Evolutionary conservation across 2,113 vertebrate genomes (phyloP).

Genomic region (Phyllopteryx taeniolatus): DNA sequence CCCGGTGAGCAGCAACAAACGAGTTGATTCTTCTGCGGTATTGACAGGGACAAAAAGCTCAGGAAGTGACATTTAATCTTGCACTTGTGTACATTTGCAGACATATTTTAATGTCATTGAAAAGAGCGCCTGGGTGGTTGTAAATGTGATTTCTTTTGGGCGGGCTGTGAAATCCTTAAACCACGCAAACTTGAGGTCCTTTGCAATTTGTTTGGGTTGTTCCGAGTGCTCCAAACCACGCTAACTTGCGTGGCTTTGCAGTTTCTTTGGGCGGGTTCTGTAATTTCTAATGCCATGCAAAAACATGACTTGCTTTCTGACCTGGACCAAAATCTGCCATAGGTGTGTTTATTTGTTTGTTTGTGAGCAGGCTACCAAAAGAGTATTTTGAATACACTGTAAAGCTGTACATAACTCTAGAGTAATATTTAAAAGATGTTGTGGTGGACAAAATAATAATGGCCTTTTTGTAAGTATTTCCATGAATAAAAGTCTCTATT

Average conservation of each 20-base stretch:
- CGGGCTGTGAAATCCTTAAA: background rate
- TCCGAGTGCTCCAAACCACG: background rate
- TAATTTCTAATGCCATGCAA: background rate
- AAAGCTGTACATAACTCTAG: slow-evolving; percentile 97
- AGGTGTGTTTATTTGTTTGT: slow-evolving; percentile 59
- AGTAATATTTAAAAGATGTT: slow-evolving; percentile 83
- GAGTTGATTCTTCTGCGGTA: slow-evolving; percentile 24
- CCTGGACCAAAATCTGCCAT: slow-evolving; percentile 68
- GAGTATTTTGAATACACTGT: slow-evolving; percentile 98
- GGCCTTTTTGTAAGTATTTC: slow-evolving; percentile 93
- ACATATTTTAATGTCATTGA: slow-evolving; percentile 57
- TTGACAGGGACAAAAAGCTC: slow-evolving; percentile 54
- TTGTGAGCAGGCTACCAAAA: slow-evolving; percentile 82
- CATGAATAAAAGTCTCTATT: slow-evolving; percentile 95
- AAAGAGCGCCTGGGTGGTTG: background rate
- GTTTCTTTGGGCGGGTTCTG: background rate
- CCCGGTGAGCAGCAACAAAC: slow-evolving; percentile 2
- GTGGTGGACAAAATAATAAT: slow-evolving; percentile 56
- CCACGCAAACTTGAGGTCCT: too few species aligned
- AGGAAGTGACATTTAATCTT: slow-evolving; percentile 47
- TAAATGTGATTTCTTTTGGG: slow-evolving; percentile 1
- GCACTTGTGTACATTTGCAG: slow-evolving; percentile 63
- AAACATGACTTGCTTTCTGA: slow-evolving; percentile 39
- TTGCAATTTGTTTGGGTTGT: too few species aligned
- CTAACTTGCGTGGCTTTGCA: background rate